These are phyloP conservation scores for Agrypnus murinus DNA, from an alignment of 2,888 invertebrate genomes.

Conservation along the genomic window DNA sequence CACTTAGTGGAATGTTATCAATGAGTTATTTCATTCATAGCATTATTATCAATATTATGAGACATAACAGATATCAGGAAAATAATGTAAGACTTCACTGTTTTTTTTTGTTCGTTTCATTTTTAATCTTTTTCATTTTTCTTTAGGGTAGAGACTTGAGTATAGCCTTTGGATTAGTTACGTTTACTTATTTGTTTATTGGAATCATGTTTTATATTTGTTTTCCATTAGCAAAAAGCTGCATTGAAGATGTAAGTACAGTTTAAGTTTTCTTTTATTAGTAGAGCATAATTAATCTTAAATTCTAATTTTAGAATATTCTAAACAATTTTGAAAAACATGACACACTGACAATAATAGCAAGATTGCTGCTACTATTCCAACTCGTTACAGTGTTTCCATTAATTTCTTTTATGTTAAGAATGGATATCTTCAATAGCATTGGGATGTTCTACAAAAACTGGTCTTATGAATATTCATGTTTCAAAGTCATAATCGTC, in stretches of 20 bases:
- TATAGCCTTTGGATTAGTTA: conserved; percentile 88
- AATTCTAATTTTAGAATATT: conserved; percentile 80
- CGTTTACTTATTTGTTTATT: conserved; percentile 86
- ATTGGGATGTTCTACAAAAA: conserved; percentile 63
- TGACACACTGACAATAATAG: conserved; percentile 87
- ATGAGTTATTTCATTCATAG: conserved; percentile 95
- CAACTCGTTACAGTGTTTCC: conserved; percentile 93
- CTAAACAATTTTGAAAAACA: conserved; percentile 90
- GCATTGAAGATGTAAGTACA: conserved; percentile 91
- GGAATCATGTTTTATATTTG: conserved; percentile 87
- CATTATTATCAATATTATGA: conserved; percentile 90
- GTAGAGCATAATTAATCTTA: background rate
- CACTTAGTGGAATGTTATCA: conserved; percentile 84
- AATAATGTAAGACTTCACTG: conserved; percentile 82
- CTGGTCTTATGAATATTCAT: conserved; percentile 65
- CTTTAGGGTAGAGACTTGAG: conserved; percentile 88
- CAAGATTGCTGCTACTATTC: conserved; percentile 87
- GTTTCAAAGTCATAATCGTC: conserved; percentile 74
- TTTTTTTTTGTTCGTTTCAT: background rate
- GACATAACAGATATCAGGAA: conserved; percentile 86
- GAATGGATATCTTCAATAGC: conserved; percentile 80
- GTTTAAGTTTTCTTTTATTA: no score
- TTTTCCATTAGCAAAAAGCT: conserved; percentile 89
- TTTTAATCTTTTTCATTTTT: conserved; percentile 34
- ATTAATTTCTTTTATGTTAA: conserved; percentile 87